These are phyloP conservation scores for Temnopleurus reevesii DNA, from an alignment of 53 echinoderm and acorn worm genomes.

Conservation along the genomic window DNA sequence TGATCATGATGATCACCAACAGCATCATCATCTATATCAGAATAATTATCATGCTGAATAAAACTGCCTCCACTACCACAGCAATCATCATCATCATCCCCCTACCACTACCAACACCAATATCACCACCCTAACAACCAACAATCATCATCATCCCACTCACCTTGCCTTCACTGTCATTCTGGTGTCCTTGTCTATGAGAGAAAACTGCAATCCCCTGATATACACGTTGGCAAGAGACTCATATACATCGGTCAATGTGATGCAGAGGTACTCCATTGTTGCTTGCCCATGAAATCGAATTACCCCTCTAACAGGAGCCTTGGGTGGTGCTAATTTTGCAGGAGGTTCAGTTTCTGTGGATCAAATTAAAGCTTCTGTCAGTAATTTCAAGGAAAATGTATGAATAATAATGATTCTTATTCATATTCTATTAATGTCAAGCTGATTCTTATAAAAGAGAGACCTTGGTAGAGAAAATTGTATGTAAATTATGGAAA, in stretches of 20 bases:
- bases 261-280: conserved; percentile 87
- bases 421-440: no score
- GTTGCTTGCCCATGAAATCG: conserved; percentile 79
- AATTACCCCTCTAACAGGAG: conserved; percentile 62
- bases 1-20: background rate
- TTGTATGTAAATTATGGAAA: no score
- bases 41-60: background rate
- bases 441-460: no score
- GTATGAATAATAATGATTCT: no score
- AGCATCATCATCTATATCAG: background rate
- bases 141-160: background rate
- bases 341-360: background rate
- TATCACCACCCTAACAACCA: background rate
- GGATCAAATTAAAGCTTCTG: background rate
- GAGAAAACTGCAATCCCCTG: conserved; percentile 77
- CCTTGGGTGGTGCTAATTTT: background rate
- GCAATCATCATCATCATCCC: background rate
- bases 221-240: conserved; percentile 82
- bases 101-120: background rate
- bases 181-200: conserved; percentile 76
- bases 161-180: conserved; percentile 89
- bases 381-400: no score
- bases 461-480: no score
- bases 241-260: conserved; percentile 81
- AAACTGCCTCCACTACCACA: background rate